Base-by-base conservation (phyloP, 1,140 invertebrate species). In the Dryas iulia region DNA sequence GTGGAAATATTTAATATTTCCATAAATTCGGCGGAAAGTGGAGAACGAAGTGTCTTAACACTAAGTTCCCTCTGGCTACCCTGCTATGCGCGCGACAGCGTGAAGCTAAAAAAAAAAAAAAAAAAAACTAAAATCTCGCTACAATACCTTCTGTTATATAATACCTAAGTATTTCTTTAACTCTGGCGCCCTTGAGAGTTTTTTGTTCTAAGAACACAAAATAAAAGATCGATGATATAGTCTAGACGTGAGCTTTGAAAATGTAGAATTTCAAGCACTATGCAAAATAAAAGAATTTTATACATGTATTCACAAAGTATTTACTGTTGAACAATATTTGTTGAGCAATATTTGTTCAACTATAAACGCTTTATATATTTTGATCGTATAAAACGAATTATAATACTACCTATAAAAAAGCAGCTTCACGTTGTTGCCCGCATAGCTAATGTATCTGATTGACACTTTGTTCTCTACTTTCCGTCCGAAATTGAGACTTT, bases 121-220 rank as follows among this genome's bases (percentile, higher is more conserved):
- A 3, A 3, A 6, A 28, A 28, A 28, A 28, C 6, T 28, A 28
- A 28, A 28, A 28, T 28, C 26, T 28, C 6, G 6, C 12, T 4
- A 35, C 33, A 35, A 14, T 39, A 14, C 35, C n/a, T 39, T 39
- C 12, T 39, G 4, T 39, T 39, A 39, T 39, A 18, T 35, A 35
- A 33, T 18, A 35, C 31, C 1, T 18, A 18, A n/a, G n/a, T n/a
- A n/a, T n/a, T n/a, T n/a, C n/a, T 18, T 39, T 14, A 39, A 39
- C n/a, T 39, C 35, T n/a, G 35, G n/a, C 35, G 35, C n/a, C 35
- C 35, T 39, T 39, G 35, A 39, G 35, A 39, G 35, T 39, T 39
- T 39, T 39, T 18, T 39, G 35, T 39, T 0, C 35, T 14, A 39
- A n/a, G n/a, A n/a, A n/a, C n/a, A n/a, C n/a, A n/a, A n/a, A n/a